phyloP scores from a whole-genome alignment of 2,888 invertebrate species.

The Hipparchia semele region DNA sequence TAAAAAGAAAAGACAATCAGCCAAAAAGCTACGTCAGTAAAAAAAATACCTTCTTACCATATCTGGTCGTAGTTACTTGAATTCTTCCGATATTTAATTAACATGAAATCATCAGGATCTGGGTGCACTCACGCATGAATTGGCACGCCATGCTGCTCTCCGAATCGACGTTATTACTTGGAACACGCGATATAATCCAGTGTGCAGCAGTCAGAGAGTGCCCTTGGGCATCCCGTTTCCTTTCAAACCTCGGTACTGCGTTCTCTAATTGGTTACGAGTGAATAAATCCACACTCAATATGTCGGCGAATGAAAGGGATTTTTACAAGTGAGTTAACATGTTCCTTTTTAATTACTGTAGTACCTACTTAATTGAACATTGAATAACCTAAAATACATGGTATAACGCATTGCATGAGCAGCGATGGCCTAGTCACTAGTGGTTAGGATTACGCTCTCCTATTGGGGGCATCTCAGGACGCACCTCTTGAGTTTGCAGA shows the following conservation, averaged over 20 bases:
- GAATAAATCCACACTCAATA: constrained; percentile 49
- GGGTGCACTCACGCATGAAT: constrained; percentile 65
- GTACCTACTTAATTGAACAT: too few species aligned
- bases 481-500: too few species aligned
- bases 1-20: too few species aligned
- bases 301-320: constrained; percentile 47
- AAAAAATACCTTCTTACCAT: too few species aligned
- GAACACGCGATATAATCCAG: constrained; percentile 60
- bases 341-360: neutral
- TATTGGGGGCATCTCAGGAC: too few species aligned
- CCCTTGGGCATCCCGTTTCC: constrained; percentile 64
- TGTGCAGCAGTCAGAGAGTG: constrained; percentile 63
- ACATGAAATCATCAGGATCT: constrained; percentile 53
- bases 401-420: too few species aligned
- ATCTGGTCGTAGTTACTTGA: too few species aligned
- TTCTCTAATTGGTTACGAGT: constrained; percentile 62
- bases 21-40: too few species aligned
- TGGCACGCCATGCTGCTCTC: constrained; percentile 65
- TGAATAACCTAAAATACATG: too few species aligned
- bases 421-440: too few species aligned
- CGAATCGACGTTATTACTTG: constrained; percentile 61
- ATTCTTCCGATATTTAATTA: constrained; percentile 5
- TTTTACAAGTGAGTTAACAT: constrained; percentile 40
- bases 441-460: too few species aligned
- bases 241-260: constrained; percentile 55